A percentile compares a stretch with the other conserved stretches of the same genome.
Evolutionary conservation across 2,888 invertebrate genomes (phyloP).

Genomic region (Tenthredo distinguenda): DNA sequence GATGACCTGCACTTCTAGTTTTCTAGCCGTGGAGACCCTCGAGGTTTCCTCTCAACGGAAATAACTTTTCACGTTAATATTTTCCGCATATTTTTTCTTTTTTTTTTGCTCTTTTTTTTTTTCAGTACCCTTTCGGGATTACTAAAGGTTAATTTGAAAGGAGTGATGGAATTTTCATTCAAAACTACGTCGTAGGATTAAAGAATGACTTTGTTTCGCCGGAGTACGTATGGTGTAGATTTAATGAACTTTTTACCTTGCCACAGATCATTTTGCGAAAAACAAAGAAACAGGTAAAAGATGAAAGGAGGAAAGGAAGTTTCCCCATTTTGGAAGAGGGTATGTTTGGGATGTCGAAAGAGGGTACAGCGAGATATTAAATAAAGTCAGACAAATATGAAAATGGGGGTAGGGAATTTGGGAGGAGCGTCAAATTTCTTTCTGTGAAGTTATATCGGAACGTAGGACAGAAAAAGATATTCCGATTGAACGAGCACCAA

Average conservation of each 20-base stretch:
- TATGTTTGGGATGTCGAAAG: not conserved
- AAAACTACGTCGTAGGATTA: not conserved
- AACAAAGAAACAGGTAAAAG: not conserved
- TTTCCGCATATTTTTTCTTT: not conserved
- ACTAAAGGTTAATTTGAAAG: not conserved
- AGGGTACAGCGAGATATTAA: conserved; percentile 6
- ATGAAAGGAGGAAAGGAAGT: not conserved
- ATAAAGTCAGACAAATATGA: conserved; percentile 24
- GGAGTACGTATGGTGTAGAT: no score
- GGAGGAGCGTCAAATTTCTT: conserved; percentile 24
- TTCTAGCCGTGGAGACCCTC: not conserved
- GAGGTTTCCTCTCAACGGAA: not conserved
- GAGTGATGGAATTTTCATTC: not conserved
- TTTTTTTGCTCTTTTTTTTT: not conserved
- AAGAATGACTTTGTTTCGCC: no score
- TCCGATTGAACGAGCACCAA: conserved; percentile 37
- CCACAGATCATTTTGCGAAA: not conserved
- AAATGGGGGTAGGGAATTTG: not conserved
- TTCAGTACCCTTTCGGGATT: not conserved
- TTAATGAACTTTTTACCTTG: not conserved
- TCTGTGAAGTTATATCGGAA: conserved; percentile 17
- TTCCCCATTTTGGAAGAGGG: not conserved
- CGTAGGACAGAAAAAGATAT: not conserved
- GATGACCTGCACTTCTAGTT: not conserved
- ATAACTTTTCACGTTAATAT: not conserved